Conservation (phyloP, 2,113 vertebrate genomes). For the Burhinus bistriatus region DNA sequence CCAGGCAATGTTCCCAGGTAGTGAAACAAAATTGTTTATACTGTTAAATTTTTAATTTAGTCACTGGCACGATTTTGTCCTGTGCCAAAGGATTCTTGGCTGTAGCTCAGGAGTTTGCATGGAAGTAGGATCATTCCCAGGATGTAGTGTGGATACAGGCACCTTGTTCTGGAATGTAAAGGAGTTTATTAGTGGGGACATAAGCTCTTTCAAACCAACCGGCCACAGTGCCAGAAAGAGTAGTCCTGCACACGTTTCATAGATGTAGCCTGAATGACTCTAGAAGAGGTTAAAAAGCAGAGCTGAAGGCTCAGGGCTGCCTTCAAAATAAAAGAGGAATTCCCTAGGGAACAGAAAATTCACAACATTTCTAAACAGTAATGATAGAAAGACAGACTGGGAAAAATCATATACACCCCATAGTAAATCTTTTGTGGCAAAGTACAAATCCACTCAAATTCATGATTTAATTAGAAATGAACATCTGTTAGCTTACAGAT, state of each 20-base stretch:
- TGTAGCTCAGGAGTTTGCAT: not conserved
- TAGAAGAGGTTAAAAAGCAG: not conserved
- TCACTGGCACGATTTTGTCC: not conserved
- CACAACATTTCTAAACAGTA: not conserved
- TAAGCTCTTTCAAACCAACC: not conserved
- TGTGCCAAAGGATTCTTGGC: not conserved
- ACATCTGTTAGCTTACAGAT: not conserved
- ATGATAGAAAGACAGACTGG: not conserved
- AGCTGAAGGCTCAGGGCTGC: not conserved
- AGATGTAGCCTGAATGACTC: not conserved
- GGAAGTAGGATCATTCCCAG: not conserved
- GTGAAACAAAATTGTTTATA: not conserved
- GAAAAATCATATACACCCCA: not conserved
- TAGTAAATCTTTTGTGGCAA: not conserved
- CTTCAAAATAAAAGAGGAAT: not conserved
- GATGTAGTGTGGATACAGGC: not conserved
- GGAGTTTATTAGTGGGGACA: not conserved
- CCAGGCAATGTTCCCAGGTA: not conserved
- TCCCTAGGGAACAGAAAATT: not conserved
- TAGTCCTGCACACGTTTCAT: not conserved
- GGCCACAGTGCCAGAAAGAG: not conserved
- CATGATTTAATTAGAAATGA: not conserved
- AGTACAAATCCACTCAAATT: not conserved
- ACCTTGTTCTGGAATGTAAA: not conserved
- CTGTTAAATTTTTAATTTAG: not conserved